Evolutionary conservation across 1,140 invertebrate species (phyloP), one percentile per base, ranked within the genome.

Genomic region (Tetraneura akinire): DNA sequence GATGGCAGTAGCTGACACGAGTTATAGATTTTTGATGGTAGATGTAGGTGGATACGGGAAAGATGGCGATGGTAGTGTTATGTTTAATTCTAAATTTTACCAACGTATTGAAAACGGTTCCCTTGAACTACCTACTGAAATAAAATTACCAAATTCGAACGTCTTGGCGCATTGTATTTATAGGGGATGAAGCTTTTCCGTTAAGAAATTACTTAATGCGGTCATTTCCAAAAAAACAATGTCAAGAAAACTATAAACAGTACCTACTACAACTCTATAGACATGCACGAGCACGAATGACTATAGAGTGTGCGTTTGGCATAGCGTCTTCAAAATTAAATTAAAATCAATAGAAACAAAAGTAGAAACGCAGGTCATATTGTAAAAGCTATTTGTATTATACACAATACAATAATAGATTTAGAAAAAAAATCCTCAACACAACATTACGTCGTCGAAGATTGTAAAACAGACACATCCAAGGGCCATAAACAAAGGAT

Each of bases 231-330:
- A 53, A 53, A 57, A 42, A 70, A 32, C 45, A 49, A 29, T 73
- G 45, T 47, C 76, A 42, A 42, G 37, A 83, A 55, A 82, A 82
- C 81, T 68, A 86, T 84, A 81, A 85, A 80, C 81, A 85, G 37
- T 87, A 84, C n/a, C n/a, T n/a, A n/a, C 81, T 66, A 66, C 64
- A 86, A 87, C 80, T n/a, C n/a, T 86, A 85, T 81, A 64, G 82
- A 57, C 74, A 83, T 57, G 81, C 81, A 16, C 45, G 84, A 68
- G 84, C 84, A 29, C 62, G 84, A 66, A 78, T 84, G 62, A 83
- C 84, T 11, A 82, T 87, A 6, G 86, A 87, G 82, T 86, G 87
- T 83, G 84, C 84, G 13, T 87, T 87, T 83, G 86, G 85, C 9
- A 86, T 86, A 71, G 81, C 89, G 51, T 82, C 85, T 8, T 83